These are phyloP conservation scores for Rallus limicola DNA, from an alignment of 2,113 vertebrate genomes.

Conservation along the genomic window DNA sequence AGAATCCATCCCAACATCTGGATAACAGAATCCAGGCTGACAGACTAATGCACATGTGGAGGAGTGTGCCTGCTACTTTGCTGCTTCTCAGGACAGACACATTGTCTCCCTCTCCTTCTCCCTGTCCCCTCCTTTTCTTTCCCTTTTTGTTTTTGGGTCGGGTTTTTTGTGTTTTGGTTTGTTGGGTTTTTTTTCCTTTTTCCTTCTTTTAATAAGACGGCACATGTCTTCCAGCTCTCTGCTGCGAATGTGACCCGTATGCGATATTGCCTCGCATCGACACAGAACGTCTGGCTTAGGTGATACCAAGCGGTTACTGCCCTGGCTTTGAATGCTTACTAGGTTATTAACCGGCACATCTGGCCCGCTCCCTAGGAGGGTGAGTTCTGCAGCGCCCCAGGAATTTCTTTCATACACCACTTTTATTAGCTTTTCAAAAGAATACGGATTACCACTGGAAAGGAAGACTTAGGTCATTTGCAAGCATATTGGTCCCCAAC, in stretches of 20 bases:
- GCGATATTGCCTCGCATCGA: conserved; percentile 52
- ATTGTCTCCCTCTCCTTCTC: conserved; percentile 49
- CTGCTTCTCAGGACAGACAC: conserved; percentile 68
- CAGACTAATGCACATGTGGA: conserved; percentile 69
- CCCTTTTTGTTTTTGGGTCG: not conserved
- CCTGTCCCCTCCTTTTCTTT: conserved; percentile 48
- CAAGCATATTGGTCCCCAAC: conserved; percentile 43
- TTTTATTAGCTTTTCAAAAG: conserved; percentile 74
- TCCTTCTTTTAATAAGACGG: conserved; percentile 46
- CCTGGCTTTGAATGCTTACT: conserved; percentile 51
- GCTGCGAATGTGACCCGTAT: conserved; percentile 71
- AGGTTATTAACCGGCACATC: conserved; percentile 63
- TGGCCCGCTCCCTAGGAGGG: conserved; percentile 71
- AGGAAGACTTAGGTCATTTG: conserved; percentile 56
- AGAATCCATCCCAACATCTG: conserved; percentile 77
- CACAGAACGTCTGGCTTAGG: conserved; percentile 68
- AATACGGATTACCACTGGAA: conserved; percentile 59
- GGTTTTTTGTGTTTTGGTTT: not conserved
- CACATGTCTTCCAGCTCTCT: conserved; percentile 57
- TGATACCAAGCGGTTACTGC: conserved; percentile 72
- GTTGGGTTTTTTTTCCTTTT: not conserved
- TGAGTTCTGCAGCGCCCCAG: conserved; percentile 65
- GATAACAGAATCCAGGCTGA: conserved; percentile 74
- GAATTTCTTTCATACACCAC: conserved; percentile 71
- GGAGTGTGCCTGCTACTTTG: conserved; percentile 69